These are phyloP conservation scores for Agriopis leucophaearia DNA, from an alignment of 2,888 invertebrate genomes.

Conservation along the genomic window DNA sequence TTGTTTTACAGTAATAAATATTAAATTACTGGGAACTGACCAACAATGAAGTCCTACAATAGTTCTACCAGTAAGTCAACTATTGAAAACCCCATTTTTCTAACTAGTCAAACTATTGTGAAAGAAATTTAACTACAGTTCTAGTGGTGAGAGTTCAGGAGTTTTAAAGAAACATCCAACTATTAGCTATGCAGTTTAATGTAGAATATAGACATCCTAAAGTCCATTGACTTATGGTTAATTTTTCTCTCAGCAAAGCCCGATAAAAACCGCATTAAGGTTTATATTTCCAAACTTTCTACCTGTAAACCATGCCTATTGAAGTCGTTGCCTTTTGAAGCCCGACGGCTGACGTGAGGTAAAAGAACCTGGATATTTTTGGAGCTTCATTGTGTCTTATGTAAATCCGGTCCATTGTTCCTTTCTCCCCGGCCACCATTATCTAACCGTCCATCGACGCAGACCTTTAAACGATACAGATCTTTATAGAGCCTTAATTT, in stretches of 20 bases:
- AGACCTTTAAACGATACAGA: conserved; percentile 39
- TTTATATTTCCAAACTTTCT: conserved; percentile 20
- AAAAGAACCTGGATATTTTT: conserved; percentile 39
- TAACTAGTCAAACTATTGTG: no score
- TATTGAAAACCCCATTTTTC: no score
- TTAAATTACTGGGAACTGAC: no score
- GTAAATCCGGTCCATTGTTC: conserved; percentile 53
- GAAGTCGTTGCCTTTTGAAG: conserved; percentile 34
- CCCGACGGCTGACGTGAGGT: conserved; percentile 26
- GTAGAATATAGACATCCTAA: not conserved
- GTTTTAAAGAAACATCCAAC: no score
- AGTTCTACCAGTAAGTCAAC: no score
- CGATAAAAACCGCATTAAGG: conserved; percentile 11
- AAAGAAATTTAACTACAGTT: no score
- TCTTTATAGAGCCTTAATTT: conserved; percentile 42
- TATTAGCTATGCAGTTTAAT: no score
- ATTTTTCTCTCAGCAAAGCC: not conserved
- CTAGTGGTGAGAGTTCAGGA: no score
- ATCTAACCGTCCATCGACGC: conserved; percentile 44
- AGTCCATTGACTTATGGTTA: not conserved
- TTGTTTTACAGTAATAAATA: no score
- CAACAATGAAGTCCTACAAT: no score
- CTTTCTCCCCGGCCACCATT: conserved; percentile 43
- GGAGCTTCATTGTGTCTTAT: conserved; percentile 44
- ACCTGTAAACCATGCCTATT: conserved; percentile 30